phyloP scores from a whole-genome alignment of 2,888 invertebrate genomes.

The Eumerus sabulonum region DNA sequence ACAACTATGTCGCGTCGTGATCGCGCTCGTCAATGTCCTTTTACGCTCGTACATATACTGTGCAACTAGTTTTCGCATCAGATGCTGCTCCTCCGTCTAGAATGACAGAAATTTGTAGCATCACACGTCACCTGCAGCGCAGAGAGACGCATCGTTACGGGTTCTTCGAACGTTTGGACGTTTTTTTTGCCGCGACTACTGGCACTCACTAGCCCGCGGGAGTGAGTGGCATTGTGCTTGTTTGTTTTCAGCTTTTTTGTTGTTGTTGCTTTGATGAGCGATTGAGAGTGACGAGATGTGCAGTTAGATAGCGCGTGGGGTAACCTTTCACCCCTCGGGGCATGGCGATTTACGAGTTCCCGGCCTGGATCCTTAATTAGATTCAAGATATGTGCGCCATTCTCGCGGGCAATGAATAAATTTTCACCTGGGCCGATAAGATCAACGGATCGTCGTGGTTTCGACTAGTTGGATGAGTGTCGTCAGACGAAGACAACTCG shows the following conservation, averaged over 20 bases:
- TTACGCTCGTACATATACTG: conserved; percentile 32
- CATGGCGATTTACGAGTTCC: conserved; percentile 64
- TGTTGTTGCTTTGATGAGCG: conserved; percentile 44
- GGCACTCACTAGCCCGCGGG: too few species aligned
- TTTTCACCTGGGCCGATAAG: conserved; percentile 72
- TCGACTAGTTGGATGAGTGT: conserved; percentile 13
- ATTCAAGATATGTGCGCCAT: conserved; percentile 43
- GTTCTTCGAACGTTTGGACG: too few species aligned
- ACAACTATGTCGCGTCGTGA: not conserved
- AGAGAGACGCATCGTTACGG: conserved; percentile 7
- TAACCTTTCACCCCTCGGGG: conserved; percentile 68
- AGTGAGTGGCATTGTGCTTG: not conserved
- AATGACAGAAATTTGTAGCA: conserved; percentile 66
- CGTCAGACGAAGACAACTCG: not conserved
- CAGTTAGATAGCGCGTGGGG: conserved; percentile 54
- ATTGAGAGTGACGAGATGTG: conserved; percentile 38
- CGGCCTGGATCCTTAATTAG: conserved; percentile 59
- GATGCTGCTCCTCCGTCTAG: conserved; percentile 25
- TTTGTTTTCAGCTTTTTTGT: not conserved
- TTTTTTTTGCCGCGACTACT: too few species aligned
- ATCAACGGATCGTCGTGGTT: conserved; percentile 62
- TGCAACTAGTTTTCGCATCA: conserved; percentile 59
- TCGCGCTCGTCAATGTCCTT: conserved; percentile 59
- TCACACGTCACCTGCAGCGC: conserved; percentile 63
- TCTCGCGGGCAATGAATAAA: conserved; percentile 71